Base-by-base conservation (phyloP, 2,113 vertebrate species). In the Mugil cephalus region DNA sequence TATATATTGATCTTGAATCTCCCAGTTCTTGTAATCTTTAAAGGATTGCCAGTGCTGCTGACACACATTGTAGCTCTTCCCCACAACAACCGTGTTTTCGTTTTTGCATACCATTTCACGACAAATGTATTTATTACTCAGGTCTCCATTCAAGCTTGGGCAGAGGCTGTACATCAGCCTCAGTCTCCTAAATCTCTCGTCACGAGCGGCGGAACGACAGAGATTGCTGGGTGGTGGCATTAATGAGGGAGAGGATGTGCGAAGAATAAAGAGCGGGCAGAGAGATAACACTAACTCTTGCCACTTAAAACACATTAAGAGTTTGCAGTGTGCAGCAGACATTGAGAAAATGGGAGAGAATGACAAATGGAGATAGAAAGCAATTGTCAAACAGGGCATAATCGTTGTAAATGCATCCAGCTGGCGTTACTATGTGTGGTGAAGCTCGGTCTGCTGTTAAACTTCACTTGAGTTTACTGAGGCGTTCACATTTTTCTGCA, bases 231-330 rank as follows among this genome's bases (percentile, higher is more conserved):
- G 60, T 65, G 21, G 45, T 21, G 55, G 38, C 39, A 35, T 60
- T 62, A 47, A 60, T 69, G 50, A 76, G 39, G n/a, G 15, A 58
- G 42, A 52, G 54, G 58, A 50, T 61, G 12, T 45, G 46, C 18
- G 47, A 17, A 59, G 69, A 77, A 67, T 53, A 62, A 42, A 40
- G 64, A 73, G 34, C 35, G 67, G 6, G 52, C 48, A 38, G 71
- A 36, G 47, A 55, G 46, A 75, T 47, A 47, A 59, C 36, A 40
- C 10, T 24, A 66, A 40, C 35, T 60, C n/a, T 7, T 76, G 55
- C 24, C 45, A 58, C 34, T 58, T 64, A 15, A 63, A 76, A 69
- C 7, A 5, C 24, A 56, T 51, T 36, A 74, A 62, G 56, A 53
- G 51, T 80, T 59, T 67, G 42, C 50, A 40, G 59, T 48, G 38